Conservation (phyloP, 2,113 vertebrate species). For the Microtus ochrogaster region DNA sequence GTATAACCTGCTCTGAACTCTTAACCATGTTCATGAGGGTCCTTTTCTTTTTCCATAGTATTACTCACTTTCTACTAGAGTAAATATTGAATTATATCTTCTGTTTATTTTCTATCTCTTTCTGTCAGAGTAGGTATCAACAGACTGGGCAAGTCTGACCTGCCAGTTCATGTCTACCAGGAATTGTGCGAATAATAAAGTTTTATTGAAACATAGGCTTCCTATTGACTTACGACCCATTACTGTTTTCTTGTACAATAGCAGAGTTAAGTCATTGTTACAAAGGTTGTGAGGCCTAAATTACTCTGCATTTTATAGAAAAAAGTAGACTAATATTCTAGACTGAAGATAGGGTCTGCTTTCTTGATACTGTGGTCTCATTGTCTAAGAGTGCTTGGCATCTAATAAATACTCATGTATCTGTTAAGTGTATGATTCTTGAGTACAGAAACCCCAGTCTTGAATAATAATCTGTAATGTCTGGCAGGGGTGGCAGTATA, state of each 20-base stretch:
- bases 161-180: background rate
- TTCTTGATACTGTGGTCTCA: background rate
- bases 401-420: background rate
- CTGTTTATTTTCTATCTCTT: background rate
- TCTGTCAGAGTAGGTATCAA: background rate
- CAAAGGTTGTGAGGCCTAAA: background rate
- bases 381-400: constrained; percentile 3
- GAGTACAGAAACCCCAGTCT: constrained; percentile 1
- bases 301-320: constrained; percentile 3
- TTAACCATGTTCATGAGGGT: background rate
- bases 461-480: constrained; percentile 24
- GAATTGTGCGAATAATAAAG: constrained; percentile 16
- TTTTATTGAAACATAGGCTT: constrained; percentile 2
- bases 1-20: background rate
- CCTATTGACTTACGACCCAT: constrained; percentile 25
- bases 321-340: background rate
- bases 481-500: background rate
- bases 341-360: background rate
- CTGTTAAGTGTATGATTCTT: constrained; percentile 39
- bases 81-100: constrained; percentile 4
- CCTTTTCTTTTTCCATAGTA: background rate
- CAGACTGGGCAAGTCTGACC: background rate
- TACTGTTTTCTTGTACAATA: constrained; percentile 9
- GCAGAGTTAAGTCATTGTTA: constrained; percentile 44
- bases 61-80: background rate